Evolutionary conservation across 2,797 vertebrate species (phyloP), one percentile per base, ranked within the genome.

Genomic region (Xerus rutilus): DNA sequence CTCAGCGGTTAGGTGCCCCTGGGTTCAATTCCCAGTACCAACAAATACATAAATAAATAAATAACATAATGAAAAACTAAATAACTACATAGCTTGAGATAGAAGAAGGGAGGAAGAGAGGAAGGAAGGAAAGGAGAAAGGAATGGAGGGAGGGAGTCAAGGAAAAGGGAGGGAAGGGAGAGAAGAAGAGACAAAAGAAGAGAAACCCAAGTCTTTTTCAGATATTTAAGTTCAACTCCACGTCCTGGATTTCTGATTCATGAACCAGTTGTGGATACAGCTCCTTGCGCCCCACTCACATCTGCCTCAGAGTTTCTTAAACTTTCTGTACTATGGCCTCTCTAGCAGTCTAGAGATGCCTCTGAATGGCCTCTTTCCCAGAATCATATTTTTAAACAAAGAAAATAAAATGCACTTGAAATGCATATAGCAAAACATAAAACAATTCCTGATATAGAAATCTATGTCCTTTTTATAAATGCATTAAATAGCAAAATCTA

Each of bases 371-470:
- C 52, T 15, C 54, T 35, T 72, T 72, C 39, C 82, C 47, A 77
- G 54, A 92, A 85, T 72, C 35, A 76, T 91, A 49, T 57, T 85
- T 87, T 69, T 77, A 74, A 92, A 70, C 35, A 57, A 94, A 73
- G 39, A 89, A 92, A 93, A 85, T 88, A 59, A 81, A 93, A 64
- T 84, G 18, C 17, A 32, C 54, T 97, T 88, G n/a, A 91, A 77
- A 86, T 85, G n/a, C 21, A 73, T 81, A 82, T 91, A 76, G 23
- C 39, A 65, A 87, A 86, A 70, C 32, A 84, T 67, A 84, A 92
- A 92, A 57, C 14, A 93, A 76, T 76, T 30, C 35, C 86, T 47
- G 18, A 78, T 77, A 65, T 25, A 57, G 14, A 72, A 64, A 91
- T 64, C 5, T 47, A 52, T 70, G 13, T 30, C 30, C n/a, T 86